These are phyloP conservation scores for Margarornis squamiger DNA, from an alignment of 2,797 vertebrate species.

Conservation along the genomic window DNA sequence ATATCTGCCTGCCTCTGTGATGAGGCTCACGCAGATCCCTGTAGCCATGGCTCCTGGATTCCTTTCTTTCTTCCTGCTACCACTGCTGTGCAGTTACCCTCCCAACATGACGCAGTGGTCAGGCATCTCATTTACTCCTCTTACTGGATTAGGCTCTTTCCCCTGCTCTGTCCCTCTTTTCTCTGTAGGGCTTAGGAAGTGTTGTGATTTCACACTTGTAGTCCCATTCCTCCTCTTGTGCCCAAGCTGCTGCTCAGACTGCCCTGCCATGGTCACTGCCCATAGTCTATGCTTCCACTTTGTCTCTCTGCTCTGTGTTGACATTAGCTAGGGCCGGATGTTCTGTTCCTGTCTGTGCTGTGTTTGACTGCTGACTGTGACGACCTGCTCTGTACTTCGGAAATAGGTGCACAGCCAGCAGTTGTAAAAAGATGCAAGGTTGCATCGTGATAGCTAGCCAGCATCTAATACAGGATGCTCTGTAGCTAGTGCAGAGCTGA, in stretches of 20 bases:
- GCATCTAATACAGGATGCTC: not conserved
- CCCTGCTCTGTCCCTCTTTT: not conserved
- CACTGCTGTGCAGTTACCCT: not conserved
- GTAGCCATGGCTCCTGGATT: not conserved
- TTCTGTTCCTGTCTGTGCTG: not conserved
- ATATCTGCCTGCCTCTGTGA: not conserved
- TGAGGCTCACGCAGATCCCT: not conserved
- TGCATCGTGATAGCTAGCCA: not conserved
- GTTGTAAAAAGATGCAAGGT: not conserved
- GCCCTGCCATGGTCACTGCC: not conserved
- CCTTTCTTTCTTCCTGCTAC: not conserved
- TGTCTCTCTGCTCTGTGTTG: not conserved
- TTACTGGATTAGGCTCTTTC: not conserved
- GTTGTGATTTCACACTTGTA: not conserved
- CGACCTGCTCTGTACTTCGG: not conserved
- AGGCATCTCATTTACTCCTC: not conserved
- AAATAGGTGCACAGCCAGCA: not conserved
- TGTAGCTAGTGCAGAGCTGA: not conserved
- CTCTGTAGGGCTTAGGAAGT: not conserved
- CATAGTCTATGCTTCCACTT: not conserved
- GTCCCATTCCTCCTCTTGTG: not conserved
- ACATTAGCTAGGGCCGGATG: not conserved
- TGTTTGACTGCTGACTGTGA: not conserved
- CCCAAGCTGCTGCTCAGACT: not conserved
- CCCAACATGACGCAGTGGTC: not conserved